Percentiles rank a stretch among this genome's conserved stretches.
These are phyloP conservation scores for Diarsia mendica DNA, from an alignment of 2,888 invertebrate genomes.

Conservation along the genomic window DNA sequence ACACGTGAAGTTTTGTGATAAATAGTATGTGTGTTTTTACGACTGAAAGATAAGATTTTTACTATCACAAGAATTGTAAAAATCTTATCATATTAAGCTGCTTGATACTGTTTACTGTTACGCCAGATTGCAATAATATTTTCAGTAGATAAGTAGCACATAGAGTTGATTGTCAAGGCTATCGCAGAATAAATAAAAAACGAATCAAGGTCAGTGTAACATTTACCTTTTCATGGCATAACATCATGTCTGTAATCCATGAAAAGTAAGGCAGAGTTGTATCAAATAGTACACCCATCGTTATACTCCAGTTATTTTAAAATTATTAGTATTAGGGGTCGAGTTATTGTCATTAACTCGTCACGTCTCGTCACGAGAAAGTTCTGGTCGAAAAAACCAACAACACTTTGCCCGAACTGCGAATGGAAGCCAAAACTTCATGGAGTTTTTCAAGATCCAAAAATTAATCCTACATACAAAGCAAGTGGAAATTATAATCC, in stretches of 20 bases:
- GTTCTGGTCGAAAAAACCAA: too few relatives aligned
- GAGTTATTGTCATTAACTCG: too few relatives aligned
- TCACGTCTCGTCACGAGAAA: too few relatives aligned
- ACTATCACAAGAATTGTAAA: conserved; percentile 31
- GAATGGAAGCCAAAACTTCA: not conserved
- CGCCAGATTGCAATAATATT: conserved; percentile 25
- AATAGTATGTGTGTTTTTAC: conserved; percentile 21
- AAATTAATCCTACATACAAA: conserved; percentile 21
- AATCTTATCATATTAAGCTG: conserved; percentile 46
- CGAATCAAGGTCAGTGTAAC: conserved; percentile 4
- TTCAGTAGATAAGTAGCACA: conserved; percentile 13
- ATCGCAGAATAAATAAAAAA: conserved; percentile 5
- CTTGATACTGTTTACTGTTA: conserved; percentile 26
- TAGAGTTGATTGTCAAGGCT: conserved; percentile 41
- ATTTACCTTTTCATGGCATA: not conserved
- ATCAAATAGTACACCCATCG: too few relatives aligned
- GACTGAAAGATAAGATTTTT: conserved; percentile 37
- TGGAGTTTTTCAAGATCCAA: not conserved
- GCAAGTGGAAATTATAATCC: not conserved
- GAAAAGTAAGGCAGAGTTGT: not conserved
- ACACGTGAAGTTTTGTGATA: conserved; percentile 9
- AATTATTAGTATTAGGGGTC: not conserved
- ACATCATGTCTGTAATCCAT: not conserved
- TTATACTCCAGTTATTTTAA: not conserved
- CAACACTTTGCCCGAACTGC: not conserved